These are phyloP conservation scores for Amyelois transitella DNA, from an alignment of 1,140 invertebrate species.

Conservation along the genomic window DNA sequence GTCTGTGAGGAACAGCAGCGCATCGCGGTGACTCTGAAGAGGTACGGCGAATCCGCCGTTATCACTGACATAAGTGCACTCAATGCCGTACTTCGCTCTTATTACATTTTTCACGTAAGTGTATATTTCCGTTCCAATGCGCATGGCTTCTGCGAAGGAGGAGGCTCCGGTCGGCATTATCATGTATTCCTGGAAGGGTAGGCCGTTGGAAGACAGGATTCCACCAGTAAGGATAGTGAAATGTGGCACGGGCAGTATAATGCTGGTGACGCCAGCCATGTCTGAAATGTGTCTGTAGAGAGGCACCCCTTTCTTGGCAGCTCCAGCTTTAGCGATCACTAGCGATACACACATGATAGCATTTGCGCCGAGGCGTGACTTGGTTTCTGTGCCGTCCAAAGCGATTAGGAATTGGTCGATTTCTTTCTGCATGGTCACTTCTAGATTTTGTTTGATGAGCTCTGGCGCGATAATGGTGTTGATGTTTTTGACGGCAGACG, in stretches of 20 bases:
- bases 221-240: constrained; percentile 99
- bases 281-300: constrained; percentile 92
- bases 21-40: constrained; percentile 94
- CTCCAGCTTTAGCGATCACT: constrained; percentile 95
- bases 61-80: constrained; percentile 96
- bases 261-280: constrained; percentile 90
- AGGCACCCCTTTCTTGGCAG: constrained; percentile 92
- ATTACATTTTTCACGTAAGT: constrained; percentile 95
- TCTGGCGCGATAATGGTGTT: constrained; percentile 90
- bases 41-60: constrained; percentile 99
- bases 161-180: constrained; percentile 90
- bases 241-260: constrained; percentile 95
- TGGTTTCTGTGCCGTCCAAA: constrained; percentile 96
- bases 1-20: constrained; percentile 87
- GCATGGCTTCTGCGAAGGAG: constrained; percentile 96
- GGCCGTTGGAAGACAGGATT: constrained; percentile 95
- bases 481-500: constrained; percentile 92
- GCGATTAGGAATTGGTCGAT: constrained; percentile 95
- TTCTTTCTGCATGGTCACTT: constrained; percentile 90
- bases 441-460: constrained; percentile 87
- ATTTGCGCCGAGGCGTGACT: constrained; percentile 95
- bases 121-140: constrained; percentile 96
- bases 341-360: constrained; percentile 96
- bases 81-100: constrained; percentile 89
- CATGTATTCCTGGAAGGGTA: constrained; percentile 99